Evolutionary conservation across 2,888 invertebrate species (phyloP).

Genomic region (Cantharis nigra): DNA sequence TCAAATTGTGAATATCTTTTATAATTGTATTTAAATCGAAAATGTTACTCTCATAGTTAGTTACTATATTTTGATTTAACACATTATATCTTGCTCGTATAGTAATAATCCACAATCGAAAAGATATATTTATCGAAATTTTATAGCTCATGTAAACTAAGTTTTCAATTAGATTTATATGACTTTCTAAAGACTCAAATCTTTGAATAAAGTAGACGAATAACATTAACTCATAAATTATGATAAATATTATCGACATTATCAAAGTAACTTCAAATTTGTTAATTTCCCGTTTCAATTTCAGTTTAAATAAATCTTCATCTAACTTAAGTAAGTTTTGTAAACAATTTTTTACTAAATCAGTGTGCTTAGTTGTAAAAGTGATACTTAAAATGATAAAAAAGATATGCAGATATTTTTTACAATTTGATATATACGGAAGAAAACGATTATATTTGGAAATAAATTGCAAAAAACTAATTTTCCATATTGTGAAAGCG

Average conservation of each 20-base stretch:
- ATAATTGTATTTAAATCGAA: background rate
- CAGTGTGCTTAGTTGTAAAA: background rate
- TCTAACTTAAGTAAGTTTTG: background rate
- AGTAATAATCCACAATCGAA: background rate
- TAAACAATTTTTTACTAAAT: background rate
- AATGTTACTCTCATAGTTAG: background rate
- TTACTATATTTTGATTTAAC: background rate
- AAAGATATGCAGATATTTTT: background rate
- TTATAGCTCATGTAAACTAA: background rate
- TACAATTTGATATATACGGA: background rate
- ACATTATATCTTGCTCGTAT: background rate
- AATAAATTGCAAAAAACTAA: too few species aligned
- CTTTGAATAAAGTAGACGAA: background rate
- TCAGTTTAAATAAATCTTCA: background rate
- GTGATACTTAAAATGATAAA: background rate
- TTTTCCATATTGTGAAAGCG: too few species aligned
- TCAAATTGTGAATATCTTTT: background rate
- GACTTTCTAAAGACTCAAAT: background rate
- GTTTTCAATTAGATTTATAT: background rate
- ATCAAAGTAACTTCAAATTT: background rate
- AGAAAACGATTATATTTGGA: too few species aligned
- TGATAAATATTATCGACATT: background rate
- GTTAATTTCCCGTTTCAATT: background rate
- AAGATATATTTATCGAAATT: background rate
- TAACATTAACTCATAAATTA: background rate